Evolutionary conservation across 2,888 invertebrate species (phyloP), one percentile per base, ranked within the genome.

Genomic region (Chouioia cunea): DNA sequence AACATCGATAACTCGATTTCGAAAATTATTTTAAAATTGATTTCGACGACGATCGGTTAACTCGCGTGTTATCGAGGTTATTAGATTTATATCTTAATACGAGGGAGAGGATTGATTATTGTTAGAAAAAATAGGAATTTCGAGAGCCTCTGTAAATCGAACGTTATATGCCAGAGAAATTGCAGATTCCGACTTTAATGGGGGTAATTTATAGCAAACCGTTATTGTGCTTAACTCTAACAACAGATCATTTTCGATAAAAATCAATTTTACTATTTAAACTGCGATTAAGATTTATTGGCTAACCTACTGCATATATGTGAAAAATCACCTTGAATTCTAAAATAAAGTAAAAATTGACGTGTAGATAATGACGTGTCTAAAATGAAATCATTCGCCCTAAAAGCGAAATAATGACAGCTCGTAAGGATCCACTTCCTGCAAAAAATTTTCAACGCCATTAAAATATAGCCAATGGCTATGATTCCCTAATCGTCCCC

Each of bases 1-100:
- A 54, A 67, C 23, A 65, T 62, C 65, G 65, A 73, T 70, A 66
- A 73, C 53, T 73, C 70, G 70, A 73, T 73, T 73, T 43, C 44
- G 54, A 1, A 56, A 65, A 72, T 72, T 69, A 54, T 62, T 65
- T 65, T 15, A 52, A 66, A 73, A 73, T 73, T 73, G 69, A 73
- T 73, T 73, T 59, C 65, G 70, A 58, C 20, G 47, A 64, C 20
- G 50, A 46, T 46, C 20, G 47, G 18, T 64, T 50, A 69, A 58
- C 54, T 57, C 18, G 46, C 36, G 20, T 16, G 47, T 47, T 57
- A 54, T 56, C 50, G 22, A 20, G 6, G 44, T 64, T 63, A 65
- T 68, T 69, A 65, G 67, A 72, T 71, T 72, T 68, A 53, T 62
- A 53, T 72, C 71, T 72, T 60, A 60, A 50, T 43, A 22, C 18